Conservation (phyloP, 2,797 vertebrate genomes). For the Liasis olivaceus region DNA sequence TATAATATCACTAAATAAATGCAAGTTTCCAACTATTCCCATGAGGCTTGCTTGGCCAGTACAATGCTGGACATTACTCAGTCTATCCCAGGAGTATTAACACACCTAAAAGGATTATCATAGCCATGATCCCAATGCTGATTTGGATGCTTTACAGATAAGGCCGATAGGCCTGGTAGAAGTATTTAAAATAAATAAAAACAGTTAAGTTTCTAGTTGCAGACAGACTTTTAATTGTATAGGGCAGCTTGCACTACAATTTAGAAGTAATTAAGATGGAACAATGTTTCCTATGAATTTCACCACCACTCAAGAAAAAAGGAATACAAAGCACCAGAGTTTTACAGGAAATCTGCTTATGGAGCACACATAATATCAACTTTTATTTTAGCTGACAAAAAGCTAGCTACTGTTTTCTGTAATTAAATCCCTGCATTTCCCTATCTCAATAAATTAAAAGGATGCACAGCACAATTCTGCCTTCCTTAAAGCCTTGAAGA, state of each 20-base stretch:
- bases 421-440: neutral
- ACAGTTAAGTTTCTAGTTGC: neutral
- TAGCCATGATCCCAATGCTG: neutral
- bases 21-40: neutral
- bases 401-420: neutral
- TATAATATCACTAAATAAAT: neutral
- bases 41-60: neutral
- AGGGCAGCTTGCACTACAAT: neutral
- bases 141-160: neutral
- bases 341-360: neutral
- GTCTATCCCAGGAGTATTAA: neutral
- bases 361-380: neutral
- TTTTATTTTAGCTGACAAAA: neutral
- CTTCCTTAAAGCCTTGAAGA: too few relatives aligned
- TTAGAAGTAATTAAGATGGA: neutral
- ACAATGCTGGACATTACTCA: neutral
- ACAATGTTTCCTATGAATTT: neutral
- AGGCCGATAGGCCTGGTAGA: neutral
- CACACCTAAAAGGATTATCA: neutral
- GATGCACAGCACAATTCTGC: too few relatives aligned
- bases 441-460: neutral
- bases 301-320: neutral
- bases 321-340: neutral
- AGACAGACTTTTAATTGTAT: neutral
- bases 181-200: neutral